Base-by-base conservation (phyloP, 2,888 invertebrate genomes). In the Netelia inedita region DNA sequence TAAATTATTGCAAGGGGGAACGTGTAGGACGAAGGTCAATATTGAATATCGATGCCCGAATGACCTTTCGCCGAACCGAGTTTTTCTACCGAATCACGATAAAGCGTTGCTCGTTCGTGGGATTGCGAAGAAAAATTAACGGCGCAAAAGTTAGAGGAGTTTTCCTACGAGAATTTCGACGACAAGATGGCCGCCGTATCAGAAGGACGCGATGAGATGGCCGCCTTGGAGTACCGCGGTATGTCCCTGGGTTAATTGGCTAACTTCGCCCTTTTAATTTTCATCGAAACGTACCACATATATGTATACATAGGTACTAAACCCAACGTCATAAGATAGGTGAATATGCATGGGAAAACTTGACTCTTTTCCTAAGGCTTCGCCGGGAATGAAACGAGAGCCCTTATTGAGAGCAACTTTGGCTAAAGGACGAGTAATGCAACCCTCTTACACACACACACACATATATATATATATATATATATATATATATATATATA, bases 181-280 rank as follows among this genome's bases (percentile, higher is more conserved):
- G 57, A 57, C 28, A 74, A 63, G 14, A 73, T 61, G 57, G 55
- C 35, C 19, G 46, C 23, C 61, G 19, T 14, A 46, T 28, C 41
- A 35, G 50, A 53, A 57, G 35, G 43, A 43, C 59, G 14, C 63
- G 74, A 75, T 43, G 55, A 57, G 53, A 65, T 82, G 59, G 19
- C 43, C 41, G 71, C 82, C 66, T 72, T 53, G 57, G 78, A 72
- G 50, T 61, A 68, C 71, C 46, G 28, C 46, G 71, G 72, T 76
- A 76, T 50, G 76, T 71, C 35, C 35, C 35, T 50, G 21, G 59
- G 66, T 82, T 83, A 79, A 83, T 83, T 74, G 79, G 68, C 59
- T 78, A 68, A 75, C 75, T 82, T 82, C 46, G 71, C 71, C 76
- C 82, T 82, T 72, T 76, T 76, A 82, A 71, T 82, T 78, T 72